Evolutionary conservation across 2,113 vertebrate species (phyloP).

Genomic region (Ranitomeya variabilis): DNA sequence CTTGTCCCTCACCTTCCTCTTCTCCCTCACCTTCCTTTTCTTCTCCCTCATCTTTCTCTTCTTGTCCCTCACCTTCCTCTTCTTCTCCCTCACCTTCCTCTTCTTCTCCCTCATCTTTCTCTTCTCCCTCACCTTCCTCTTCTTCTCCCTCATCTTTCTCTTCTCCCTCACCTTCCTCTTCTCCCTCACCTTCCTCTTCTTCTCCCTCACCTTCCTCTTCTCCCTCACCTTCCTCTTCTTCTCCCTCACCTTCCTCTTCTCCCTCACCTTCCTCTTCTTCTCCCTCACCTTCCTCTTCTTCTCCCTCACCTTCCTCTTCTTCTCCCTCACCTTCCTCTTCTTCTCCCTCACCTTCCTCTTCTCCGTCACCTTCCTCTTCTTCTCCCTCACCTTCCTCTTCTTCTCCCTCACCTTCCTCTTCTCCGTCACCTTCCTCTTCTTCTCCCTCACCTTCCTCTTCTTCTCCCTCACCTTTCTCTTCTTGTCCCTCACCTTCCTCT

Average conservation of each 20-base stretch:
- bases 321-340: neutral
- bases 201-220: too few relatives aligned
- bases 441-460: slow-evolving; percentile 51
- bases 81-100: neutral
- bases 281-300: slow-evolving; percentile 52
- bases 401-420: too few relatives aligned
- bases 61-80: neutral
- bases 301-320: neutral
- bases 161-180: neutral
- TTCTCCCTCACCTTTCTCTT: slow-evolving; percentile 19
- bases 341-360: neutral
- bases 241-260: neutral
- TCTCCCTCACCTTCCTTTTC: neutral
- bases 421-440: neutral
- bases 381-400: neutral
- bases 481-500: neutral
- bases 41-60: neutral
- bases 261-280: neutral
- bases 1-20: neutral
- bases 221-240: neutral
- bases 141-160: neutral
- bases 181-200: neutral
- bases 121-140: too few relatives aligned
- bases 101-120: too few relatives aligned
- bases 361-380: neutral